Conservation (phyloP, 2,797 vertebrate species). For the Muraenolepis orangiensis region DNA sequence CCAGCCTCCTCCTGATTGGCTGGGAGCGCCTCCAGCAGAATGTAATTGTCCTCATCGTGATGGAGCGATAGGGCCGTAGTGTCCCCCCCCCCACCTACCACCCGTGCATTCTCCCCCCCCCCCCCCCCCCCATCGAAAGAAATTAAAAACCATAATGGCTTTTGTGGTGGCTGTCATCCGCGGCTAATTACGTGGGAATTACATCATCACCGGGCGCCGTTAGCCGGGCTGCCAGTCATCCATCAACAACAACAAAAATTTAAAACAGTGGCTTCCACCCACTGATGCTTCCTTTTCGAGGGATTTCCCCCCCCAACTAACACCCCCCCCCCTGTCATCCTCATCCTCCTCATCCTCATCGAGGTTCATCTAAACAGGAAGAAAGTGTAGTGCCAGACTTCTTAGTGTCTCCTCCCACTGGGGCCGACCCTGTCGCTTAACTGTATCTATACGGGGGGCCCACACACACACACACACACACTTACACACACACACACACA, state of each 20-base stretch:
- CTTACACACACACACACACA: no score
- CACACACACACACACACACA: no score
- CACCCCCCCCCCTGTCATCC: slow-evolving; percentile 4
- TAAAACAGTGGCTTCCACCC: slow-evolving; percentile 19
- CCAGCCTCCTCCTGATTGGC: slow-evolving; percentile 41
- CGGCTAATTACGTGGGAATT: slow-evolving; percentile 67
- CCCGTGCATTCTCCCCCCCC: slow-evolving; percentile 43
- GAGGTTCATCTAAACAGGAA: not conserved
- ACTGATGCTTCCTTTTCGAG: slow-evolving; percentile 18
- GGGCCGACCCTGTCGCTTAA: no score
- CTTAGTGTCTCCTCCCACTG: no score
- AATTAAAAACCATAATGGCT: slow-evolving; percentile 63
- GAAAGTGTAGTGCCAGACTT: no score
- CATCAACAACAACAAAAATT: slow-evolving; percentile 46
- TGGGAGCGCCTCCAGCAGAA: slow-evolving; percentile 45
- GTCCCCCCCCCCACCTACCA: no score
- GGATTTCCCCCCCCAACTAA: slow-evolving; percentile 45
- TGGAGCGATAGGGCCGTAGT: slow-evolving; percentile 34
- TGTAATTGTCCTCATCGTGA: slow-evolving; percentile 42
- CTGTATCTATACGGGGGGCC: no score
- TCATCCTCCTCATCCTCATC: not conserved
- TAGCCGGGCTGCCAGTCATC: slow-evolving; percentile 55
- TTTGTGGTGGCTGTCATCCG: slow-evolving; percentile 65
- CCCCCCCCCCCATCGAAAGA: no score
- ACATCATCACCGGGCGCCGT: slow-evolving; percentile 59